Base-by-base conservation (phyloP, 2,113 vertebrate species). In the Gyps fulvus region DNA sequence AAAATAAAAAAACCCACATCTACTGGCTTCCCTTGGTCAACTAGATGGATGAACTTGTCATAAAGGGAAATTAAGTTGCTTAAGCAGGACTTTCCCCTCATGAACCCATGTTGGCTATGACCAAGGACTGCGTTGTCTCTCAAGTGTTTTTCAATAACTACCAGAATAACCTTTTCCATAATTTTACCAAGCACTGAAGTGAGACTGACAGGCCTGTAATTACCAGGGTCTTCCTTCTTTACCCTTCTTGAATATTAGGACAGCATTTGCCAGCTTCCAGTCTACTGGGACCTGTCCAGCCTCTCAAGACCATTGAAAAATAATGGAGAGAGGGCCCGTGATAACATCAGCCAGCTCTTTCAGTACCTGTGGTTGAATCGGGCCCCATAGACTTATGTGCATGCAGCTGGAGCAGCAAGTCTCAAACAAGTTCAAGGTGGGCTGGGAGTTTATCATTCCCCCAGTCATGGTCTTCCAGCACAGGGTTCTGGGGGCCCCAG, bases 251-350 rank as follows among this genome's bases (percentile, higher is more conserved):
- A 66, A 66, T 40, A 74, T 38, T 22, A 38, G 50, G 27, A 55
- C 47, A 72, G 31, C 27, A 22, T 57, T 86, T 76, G 22, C 29
- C 23, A 57, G 18, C 18, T 86, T 66, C 29, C 9, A 57, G n/a
- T 57, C 2, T 1, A 49, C 23, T 40, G 29, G 7, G 27, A 27
- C 29, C 17, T 63, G 31, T 54, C 34, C 49, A 74, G 34, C 11
- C 16, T 55, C 34, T n/a, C 34, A 55, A 85, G 49, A 73, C 34
- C 11, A 6, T 49, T n/a, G n/a, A 58, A 47, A 76, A 76, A 86
- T 40, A 49, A n/a, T 23, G 31, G 25, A 67, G 19, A 49, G 20
- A 59, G 27, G 34, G 5, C 18, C 50, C 0, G 0, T 2, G 3
- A 58, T 49, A 57, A 29, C 23, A 58, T 21, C 42, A 70, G 22